These are phyloP conservation scores for Matsumurasca onukii DNA, from an alignment of 1,140 invertebrate genomes.

Conservation along the genomic window DNA sequence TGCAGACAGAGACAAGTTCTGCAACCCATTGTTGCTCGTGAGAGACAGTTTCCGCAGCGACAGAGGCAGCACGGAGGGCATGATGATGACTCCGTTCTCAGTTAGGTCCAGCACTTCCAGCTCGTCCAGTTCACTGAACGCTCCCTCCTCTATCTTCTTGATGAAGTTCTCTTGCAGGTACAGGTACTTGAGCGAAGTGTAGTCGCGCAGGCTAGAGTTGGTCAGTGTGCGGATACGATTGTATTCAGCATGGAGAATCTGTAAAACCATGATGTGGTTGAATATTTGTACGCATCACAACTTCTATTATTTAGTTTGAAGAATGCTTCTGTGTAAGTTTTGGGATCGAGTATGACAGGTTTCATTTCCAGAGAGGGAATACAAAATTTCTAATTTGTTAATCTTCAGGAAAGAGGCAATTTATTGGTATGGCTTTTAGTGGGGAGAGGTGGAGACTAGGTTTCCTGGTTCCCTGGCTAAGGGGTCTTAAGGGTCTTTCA, in stretches of 20 bases:
- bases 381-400: too few relatives aligned
- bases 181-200: slow-evolving; percentile 46
- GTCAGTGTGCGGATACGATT: slow-evolving; percentile 48
- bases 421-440: too few relatives aligned
- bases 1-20: slow-evolving; percentile 13
- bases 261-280: too few relatives aligned
- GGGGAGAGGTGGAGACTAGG: too few relatives aligned
- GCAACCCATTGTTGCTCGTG: slow-evolving; percentile 29
- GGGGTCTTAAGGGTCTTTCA: too few relatives aligned
- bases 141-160: slow-evolving; percentile 43
- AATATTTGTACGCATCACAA: slow-evolving; percentile 24
- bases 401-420: too few relatives aligned
- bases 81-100: slow-evolving; percentile 31
- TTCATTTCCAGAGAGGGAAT: too few relatives aligned
- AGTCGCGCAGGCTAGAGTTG: slow-evolving; percentile 46
- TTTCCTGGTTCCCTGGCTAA: too few relatives aligned
- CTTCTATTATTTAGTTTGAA: slow-evolving; percentile 17
- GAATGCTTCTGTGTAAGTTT: slow-evolving; percentile 13
- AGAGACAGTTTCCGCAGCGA: slow-evolving; percentile 35
- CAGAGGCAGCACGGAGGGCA: slow-evolving; percentile 33
- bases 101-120: slow-evolving; percentile 42
- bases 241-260: slow-evolving; percentile 47
- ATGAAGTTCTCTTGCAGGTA: slow-evolving; percentile 51
- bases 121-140: slow-evolving; percentile 45
- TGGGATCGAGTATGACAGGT: neutral